Evolutionary conservation across 92 coral and sea anemone species (phyloP).

Genomic region (Actinernus sp.): DNA sequence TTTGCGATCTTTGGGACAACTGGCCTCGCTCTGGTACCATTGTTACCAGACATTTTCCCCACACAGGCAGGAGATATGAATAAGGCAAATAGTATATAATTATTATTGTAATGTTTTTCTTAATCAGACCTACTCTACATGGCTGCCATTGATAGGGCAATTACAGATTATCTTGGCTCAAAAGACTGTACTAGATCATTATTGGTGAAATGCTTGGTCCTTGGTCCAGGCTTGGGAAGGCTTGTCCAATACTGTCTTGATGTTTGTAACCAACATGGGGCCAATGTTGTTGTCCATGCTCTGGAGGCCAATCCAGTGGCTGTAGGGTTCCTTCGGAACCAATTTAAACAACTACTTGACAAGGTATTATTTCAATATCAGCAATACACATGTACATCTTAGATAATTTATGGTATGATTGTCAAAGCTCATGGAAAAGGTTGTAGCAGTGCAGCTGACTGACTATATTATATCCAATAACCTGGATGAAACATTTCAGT

Average conservation of each 20-base stretch:
- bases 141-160: conserved; percentile 61
- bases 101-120: conserved; percentile 1
- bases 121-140: conserved; percentile 52
- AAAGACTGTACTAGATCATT: background rate
- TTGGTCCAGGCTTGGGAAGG: conserved; percentile 68
- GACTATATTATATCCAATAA: too few relatives aligned
- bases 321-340: conserved; percentile 42
- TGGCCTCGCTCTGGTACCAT: too few relatives aligned
- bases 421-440: background rate
- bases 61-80: too few relatives aligned
- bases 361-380: conserved; percentile 27
- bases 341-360: conserved; percentile 26
- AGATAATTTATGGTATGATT: background rate
- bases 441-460: too few relatives aligned
- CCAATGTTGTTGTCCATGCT: conserved; percentile 30
- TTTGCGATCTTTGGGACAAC: too few relatives aligned
- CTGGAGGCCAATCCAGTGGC: conserved; percentile 64
- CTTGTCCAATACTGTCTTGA: conserved; percentile 43
- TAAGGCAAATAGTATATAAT: too few relatives aligned
- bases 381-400: background rate
- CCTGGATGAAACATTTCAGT: background rate
- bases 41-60: too few relatives aligned
- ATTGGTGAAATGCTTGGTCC: conserved; percentile 33
- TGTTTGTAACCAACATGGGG: conserved; percentile 20
- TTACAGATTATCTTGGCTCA: conserved; percentile 13